phyloP scores from a whole-genome alignment of 1,140 invertebrate species.

The Propsilocerus akamusi region DNA sequence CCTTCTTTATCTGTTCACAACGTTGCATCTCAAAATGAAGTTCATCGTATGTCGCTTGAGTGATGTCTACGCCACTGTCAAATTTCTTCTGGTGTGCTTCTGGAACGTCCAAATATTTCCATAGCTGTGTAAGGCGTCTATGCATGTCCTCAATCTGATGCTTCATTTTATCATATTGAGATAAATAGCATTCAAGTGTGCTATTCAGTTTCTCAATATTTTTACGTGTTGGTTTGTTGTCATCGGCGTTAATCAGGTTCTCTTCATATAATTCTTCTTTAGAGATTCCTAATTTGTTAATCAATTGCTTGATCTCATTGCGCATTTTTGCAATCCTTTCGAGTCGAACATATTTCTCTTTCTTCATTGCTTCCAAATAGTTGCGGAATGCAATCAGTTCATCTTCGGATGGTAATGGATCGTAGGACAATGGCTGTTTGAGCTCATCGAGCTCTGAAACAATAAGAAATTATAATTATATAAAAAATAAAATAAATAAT shows the following conservation, averaged over 20 bases:
- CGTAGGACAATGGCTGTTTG: conserved; percentile 22
- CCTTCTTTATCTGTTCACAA: conserved; percentile 38
- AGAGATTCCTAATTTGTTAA: conserved; percentile 28
- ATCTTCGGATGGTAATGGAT: conserved; percentile 28
- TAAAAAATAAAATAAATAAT: too few relatives aligned
- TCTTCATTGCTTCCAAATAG: conserved; percentile 31
- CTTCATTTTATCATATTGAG: conserved; percentile 21
- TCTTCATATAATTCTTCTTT: conserved; percentile 17
- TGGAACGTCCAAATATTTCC: conserved; percentile 37
- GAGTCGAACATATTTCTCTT: conserved; percentile 29
- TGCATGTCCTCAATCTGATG: conserved; percentile 26
- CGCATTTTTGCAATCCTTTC: conserved; percentile 29
- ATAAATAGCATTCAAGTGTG: conserved; percentile 16
- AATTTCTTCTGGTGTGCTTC: conserved; percentile 28
- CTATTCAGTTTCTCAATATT: conserved; percentile 7
- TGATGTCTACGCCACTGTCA: conserved; percentile 28
- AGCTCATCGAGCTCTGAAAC: conserved; percentile 19
- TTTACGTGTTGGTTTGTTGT: neutral
- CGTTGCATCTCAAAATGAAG: conserved; percentile 36
- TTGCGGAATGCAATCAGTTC: conserved; percentile 28
- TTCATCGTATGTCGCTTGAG: conserved; percentile 26
- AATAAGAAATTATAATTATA: too few relatives aligned
- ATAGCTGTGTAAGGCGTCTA: conserved; percentile 30
- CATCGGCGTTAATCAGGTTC: neutral
- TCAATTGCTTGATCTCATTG: conserved; percentile 30